phyloP scores from a whole-genome alignment of 2,113 vertebrate genomes.

The Triplophysa dalaica region DNA sequence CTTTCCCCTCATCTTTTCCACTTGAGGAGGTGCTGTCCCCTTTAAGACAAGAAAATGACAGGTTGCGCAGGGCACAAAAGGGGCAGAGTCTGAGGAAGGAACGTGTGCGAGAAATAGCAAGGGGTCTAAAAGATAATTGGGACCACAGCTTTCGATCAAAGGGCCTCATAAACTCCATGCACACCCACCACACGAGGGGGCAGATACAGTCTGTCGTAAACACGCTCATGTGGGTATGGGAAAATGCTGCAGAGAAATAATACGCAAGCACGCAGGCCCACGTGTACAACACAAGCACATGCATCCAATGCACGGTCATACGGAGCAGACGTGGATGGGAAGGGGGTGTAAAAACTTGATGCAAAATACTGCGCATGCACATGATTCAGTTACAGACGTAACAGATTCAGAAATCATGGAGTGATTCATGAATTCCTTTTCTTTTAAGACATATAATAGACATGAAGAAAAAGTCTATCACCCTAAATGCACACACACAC shows the following conservation, averaged over 20 bases:
- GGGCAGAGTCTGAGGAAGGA: background rate
- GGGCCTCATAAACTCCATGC: constrained; percentile 40
- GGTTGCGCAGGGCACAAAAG: background rate
- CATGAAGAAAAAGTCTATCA: background rate
- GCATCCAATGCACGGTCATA: background rate
- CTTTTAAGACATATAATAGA: background rate
- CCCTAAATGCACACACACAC: constrained; percentile 21
- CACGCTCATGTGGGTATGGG: constrained; percentile 37
- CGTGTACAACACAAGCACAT: constrained; percentile 9
- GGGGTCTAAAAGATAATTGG: constrained; percentile 9
- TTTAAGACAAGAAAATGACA: constrained; percentile 24
- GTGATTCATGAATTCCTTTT: background rate
- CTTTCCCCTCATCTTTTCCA: constrained; percentile 17
- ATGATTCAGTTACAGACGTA: background rate
- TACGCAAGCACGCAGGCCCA: constrained; percentile 5
- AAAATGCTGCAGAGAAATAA: constrained; percentile 23
- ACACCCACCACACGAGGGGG: constrained; percentile 12
- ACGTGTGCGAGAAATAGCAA: background rate
- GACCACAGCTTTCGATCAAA: constrained; percentile 54
- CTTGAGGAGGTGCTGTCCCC: constrained; percentile 29
- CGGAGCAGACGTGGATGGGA: background rate
- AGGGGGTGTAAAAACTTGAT: background rate
- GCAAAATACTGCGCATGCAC: background rate
- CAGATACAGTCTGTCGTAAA: constrained; percentile 21
- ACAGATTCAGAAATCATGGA: background rate